Evolutionary conservation across 2,888 invertebrate species (phyloP), one percentile per base, ranked within the genome.

Genomic region (Spodoptera exigua): DNA sequence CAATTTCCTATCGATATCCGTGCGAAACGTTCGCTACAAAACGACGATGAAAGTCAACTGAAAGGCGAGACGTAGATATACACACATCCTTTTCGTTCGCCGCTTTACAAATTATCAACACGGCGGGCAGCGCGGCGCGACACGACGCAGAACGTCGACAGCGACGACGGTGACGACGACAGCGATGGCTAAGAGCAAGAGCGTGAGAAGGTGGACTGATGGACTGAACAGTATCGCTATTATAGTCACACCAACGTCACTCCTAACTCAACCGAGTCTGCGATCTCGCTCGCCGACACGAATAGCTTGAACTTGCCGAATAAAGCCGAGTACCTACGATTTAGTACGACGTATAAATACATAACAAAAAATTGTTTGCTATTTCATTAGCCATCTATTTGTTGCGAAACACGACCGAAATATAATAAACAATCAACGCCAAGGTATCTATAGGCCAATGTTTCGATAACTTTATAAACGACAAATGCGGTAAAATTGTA

Each of bases 41-140:
- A 92, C 93, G 90, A 90, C 91, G 93, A 92, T 93, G 93, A 93
- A 94, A 94, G 93, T 93, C 93, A 93, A 94, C 93, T 94, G 93
- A 93, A 93, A 93, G 93, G 92, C 93, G 93, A 93, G 93, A 93
- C 90, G 89, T 90, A 92, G 88, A 92, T 92, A 93, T 93, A 92
- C 90, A 90, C 90, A 91, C 89, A 91, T 93, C 93, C 93, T 91
- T 93, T 90, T 93, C 92, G 85, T 90, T 89, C 91, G 81, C 85
- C 85, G 88, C 90, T 89, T 88, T 88, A 89, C 89, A 90, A 91
- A 89, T 92, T 89, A 92, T 92, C 91, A 91, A 90, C 90, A 90
- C 83, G 78, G 63, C 79, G 78, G 78, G 79, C 84, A 79, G 78
- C 74, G 72, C 79, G 79, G 72, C 75, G 74, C 78, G 78, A 73